A percentile compares a stretch with the other conserved stretches of the same genome.
Conservation (phyloP, 2,888 invertebrate species). For the Drosophila atripex region DNA sequence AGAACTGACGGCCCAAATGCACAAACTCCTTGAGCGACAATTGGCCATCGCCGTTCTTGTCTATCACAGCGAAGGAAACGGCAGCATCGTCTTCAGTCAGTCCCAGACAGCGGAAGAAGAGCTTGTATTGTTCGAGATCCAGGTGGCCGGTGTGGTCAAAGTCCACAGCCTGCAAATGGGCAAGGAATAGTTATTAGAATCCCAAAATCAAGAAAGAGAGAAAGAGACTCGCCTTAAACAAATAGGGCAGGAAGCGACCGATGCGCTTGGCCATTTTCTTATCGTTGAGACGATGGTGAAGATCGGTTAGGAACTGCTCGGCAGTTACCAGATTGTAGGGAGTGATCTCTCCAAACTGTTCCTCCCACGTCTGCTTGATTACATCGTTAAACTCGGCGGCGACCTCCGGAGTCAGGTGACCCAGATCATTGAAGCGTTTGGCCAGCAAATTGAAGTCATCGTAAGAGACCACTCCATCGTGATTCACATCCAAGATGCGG, state of each 20-base stretch:
- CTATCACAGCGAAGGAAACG: constrained; percentile 91
- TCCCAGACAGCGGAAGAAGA: constrained; percentile 92
- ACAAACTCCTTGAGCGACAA: constrained; percentile 91
- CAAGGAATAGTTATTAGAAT: background rate
- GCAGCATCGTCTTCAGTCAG: constrained; percentile 90
- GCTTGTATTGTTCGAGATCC: constrained; percentile 91
- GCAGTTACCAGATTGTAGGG: constrained; percentile 92
- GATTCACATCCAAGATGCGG: constrained; percentile 92
- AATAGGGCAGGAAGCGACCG: constrained; percentile 91
- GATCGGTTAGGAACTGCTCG: constrained; percentile 92
- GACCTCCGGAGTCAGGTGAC: constrained; percentile 88
- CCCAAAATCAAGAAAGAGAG: background rate
- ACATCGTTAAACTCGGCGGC: constrained; percentile 89
- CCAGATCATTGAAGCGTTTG: constrained; percentile 90
- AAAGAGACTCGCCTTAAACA: constrained; percentile 88
- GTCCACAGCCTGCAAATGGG: constrained; percentile 89
- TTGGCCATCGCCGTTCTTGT: constrained; percentile 91
- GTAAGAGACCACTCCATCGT: constrained; percentile 92
- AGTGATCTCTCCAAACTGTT: constrained; percentile 92
- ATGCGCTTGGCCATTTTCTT: constrained; percentile 89
- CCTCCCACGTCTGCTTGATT: constrained; percentile 92
- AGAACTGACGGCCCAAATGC: constrained; percentile 91
- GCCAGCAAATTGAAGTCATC: constrained; percentile 91
- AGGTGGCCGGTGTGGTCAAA: constrained; percentile 91
- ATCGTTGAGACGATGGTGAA: constrained; percentile 92